Evolutionary conservation across 2,797 vertebrate genomes (phyloP).

Genomic region (Pseudochaenichthys georgianus): DNA sequence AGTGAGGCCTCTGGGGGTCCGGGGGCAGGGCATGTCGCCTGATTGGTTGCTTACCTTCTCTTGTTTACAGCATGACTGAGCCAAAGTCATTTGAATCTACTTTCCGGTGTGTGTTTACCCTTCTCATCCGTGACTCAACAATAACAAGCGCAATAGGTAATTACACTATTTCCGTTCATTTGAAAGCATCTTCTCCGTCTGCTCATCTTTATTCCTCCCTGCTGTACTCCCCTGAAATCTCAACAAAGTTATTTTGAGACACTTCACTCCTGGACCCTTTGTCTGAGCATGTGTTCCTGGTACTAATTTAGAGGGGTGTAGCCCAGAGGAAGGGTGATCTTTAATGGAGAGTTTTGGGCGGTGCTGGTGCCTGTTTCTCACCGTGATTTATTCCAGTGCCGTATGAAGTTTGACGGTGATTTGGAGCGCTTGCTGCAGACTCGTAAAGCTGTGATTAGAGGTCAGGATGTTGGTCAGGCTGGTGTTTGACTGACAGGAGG

Average conservation of each 20-base stretch:
- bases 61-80: not conserved
- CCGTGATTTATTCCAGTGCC: constrained; percentile 24
- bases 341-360: constrained; percentile 53
- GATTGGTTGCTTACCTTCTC: not conserved
- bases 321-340: constrained; percentile 29
- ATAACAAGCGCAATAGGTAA: not conserved
- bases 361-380: constrained; percentile 38
- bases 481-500: constrained; percentile 48
- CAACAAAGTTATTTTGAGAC: constrained; percentile 9
- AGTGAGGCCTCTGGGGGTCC: not conserved
- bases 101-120: constrained; percentile 32
- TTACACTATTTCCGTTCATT: constrained; percentile 9
- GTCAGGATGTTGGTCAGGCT: constrained; percentile 23
- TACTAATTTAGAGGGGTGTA: constrained; percentile 50
- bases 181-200: not conserved
- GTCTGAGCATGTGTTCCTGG: constrained; percentile 28
- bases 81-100: constrained; percentile 3
- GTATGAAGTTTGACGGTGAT: constrained; percentile 2
- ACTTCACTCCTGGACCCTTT: not conserved
- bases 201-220: not conserved
- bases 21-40: not conserved
- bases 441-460: constrained; percentile 50
- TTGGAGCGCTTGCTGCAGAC: constrained; percentile 28
- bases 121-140: constrained; percentile 20
- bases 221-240: constrained; percentile 20